Evolutionary conservation across 2,888 invertebrate genomes (phyloP), one percentile per base, ranked within the genome.

Genomic region (Orthosia incerta): DNA sequence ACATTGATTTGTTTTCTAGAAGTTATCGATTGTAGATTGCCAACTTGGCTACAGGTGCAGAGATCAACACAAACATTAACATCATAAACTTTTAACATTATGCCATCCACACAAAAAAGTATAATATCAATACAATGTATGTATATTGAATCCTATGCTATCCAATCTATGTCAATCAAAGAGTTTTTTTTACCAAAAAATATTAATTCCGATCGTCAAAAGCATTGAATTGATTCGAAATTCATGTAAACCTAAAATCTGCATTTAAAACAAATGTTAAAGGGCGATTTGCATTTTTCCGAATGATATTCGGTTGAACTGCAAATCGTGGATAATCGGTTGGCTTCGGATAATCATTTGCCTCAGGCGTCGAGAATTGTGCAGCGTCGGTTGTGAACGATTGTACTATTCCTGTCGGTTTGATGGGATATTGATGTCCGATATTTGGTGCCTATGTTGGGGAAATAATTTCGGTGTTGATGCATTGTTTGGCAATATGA

Each of bases 251-350:
- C 60, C 63, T 45, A 67, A 70, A 79, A 79, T 75, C 60, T 69
- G 69, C 75, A 75, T 79, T 81, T 69, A 75, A 81, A 81, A 79
- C 75, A 69, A 73, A 75, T 69, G 71, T 72, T 60, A 69, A 69
- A 75, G 45, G 53, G 1, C 23, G 69, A 81, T 79, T 81, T 81
- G 75, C 71, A 81, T 81, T 79, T 81, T 81, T 79, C 56, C 56
- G 53, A 45, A 60, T 57, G 51, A 79, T 75, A 71, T 81, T 71
- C 66, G 31, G 71, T 81, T 79, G 68, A 81, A 56, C 73, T 56
- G 78, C 39, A 71, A 70, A 74, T 74, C 78, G 78, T 20, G 74
- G 70, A 71, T 81, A 79, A 81, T 79, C 74, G 79, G 81, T 4
- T 76, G 57, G 45, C 48, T 60, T 68, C 71, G 68, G 71, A 79